These are phyloP conservation scores for Thysanoteuthis rhombus DNA, from an alignment of 2,888 invertebrate genomes.

Conservation along the genomic window DNA sequence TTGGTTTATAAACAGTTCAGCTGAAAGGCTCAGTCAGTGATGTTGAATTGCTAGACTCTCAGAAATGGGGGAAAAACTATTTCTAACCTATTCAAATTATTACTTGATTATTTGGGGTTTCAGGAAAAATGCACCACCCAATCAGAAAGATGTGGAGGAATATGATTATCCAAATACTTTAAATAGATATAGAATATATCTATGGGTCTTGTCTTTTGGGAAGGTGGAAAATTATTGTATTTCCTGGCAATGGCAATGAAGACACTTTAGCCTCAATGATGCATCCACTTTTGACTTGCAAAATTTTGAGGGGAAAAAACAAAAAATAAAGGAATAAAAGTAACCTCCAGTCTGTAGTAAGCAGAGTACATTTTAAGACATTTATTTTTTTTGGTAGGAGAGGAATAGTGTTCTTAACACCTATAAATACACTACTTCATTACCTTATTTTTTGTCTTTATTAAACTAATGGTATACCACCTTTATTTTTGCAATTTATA, in stretches of 20 bases:
- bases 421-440: neutral
- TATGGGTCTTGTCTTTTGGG: neutral
- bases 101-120: neutral
- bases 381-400: no score
- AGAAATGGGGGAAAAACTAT: neutral
- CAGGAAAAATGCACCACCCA: neutral
- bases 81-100: neutral
- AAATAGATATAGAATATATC: neutral
- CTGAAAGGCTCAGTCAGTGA: neutral
- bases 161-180: neutral
- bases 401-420: no score
- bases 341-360: no score
- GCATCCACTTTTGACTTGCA: no score
- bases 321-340: no score
- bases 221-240: neutral
- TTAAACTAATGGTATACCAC: neutral
- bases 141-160: neutral
- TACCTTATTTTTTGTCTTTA: neutral
- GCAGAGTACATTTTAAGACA: no score
- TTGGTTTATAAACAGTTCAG: neutral
- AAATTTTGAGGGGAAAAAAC: no score
- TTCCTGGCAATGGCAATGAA: no score
- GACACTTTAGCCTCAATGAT: no score
- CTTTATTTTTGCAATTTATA: no score
- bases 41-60: neutral